A percentile compares a stretch with the other conserved stretches of the same genome.
phyloP scores from a whole-genome alignment of 2,888 invertebrate species.

The Acholoe squamosa region DNA sequence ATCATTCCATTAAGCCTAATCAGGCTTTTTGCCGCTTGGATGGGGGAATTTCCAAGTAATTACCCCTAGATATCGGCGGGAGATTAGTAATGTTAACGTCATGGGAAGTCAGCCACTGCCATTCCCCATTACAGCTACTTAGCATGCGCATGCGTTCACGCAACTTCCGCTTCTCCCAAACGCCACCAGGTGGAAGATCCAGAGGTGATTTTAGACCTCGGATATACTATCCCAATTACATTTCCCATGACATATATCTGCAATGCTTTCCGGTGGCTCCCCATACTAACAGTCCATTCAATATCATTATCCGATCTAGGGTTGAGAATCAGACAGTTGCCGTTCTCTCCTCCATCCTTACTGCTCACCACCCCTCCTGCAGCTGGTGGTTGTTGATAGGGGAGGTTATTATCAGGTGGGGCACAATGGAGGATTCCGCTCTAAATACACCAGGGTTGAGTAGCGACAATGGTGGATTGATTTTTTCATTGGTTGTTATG shows the following conservation, averaged over 20 bases:
- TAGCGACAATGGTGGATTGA: background rate
- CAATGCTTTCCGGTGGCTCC: too few relatives aligned
- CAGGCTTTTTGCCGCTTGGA: conserved; percentile 40
- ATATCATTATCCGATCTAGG: too few relatives aligned
- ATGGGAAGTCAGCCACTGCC: conserved; percentile 4
- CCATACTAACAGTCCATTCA: too few relatives aligned
- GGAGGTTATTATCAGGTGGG: too few relatives aligned
- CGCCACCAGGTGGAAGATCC: background rate
- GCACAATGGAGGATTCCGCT: too few relatives aligned
- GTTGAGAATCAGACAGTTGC: too few relatives aligned
- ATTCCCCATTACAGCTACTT: background rate
- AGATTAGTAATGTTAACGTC: conserved; percentile 46
- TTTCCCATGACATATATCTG: too few relatives aligned
- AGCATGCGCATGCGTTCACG: background rate
- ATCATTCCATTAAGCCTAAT: conserved; percentile 54
- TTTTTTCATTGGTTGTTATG: conserved; percentile 27
- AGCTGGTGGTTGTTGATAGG: background rate
- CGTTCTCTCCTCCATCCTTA: background rate
- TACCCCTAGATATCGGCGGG: conserved; percentile 5
- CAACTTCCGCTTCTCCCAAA: background rate
- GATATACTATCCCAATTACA: too few relatives aligned
- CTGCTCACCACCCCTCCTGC: background rate
- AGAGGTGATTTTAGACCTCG: too few relatives aligned
- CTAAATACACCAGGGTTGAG: too few relatives aligned
- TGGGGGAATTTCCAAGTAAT: conserved; percentile 42